These are phyloP conservation scores for Dicrurus megarhynchus DNA, from an alignment of 2,113 vertebrate species.

Conservation along the genomic window DNA sequence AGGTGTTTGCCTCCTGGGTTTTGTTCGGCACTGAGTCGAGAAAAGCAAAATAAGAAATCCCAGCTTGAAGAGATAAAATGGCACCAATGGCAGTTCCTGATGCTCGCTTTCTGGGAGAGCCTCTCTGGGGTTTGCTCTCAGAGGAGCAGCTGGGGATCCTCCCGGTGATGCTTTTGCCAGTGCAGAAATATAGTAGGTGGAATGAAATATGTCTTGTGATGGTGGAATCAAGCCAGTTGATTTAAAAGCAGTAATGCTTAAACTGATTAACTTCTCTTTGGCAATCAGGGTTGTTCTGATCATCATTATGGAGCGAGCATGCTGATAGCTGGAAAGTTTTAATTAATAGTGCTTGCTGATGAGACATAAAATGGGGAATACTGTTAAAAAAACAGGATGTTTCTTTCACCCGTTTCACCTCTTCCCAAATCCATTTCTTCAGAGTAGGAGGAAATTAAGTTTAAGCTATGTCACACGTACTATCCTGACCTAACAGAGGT, in stretches of 20 bases:
- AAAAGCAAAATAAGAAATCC: background rate
- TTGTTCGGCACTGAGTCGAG: background rate
- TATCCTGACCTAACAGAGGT: background rate
- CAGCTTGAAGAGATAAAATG: background rate
- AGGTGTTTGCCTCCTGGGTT: conserved; percentile 14
- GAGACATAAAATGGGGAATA: background rate
- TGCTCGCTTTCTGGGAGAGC: background rate
- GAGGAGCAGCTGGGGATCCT: background rate
- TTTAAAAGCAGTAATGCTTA: conserved; percentile 22
- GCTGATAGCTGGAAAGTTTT: conserved; percentile 10
- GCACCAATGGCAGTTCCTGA: background rate
- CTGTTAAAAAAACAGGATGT: background rate
- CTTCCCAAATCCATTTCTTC: background rate
- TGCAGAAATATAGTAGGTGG: background rate
- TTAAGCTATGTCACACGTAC: background rate
- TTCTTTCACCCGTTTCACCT: background rate
- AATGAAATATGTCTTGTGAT: background rate
- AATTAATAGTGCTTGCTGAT: background rate
- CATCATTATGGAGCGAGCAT: background rate
- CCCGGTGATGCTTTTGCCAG: background rate
- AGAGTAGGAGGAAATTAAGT: background rate
- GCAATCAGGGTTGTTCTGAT: background rate
- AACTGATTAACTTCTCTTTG: conserved; percentile 26
- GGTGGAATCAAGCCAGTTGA: background rate
- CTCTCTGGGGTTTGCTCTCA: background rate